Evolutionary conservation across 2,113 vertebrate species (phyloP).

Genomic region (Connochaetes taurinus): DNA sequence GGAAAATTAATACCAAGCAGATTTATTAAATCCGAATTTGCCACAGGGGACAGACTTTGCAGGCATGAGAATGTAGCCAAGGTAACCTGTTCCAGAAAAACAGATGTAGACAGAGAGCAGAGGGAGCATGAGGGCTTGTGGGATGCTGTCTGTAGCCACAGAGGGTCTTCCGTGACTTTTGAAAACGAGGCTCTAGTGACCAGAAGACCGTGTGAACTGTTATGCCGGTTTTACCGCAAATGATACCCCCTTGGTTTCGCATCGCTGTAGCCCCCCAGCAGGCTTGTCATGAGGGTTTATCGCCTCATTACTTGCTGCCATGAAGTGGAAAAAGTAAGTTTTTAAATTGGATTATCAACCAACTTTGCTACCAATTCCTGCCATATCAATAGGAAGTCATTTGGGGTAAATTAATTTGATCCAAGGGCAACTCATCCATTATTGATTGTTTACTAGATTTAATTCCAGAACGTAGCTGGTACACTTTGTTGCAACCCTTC

Average conservation of each 20-base stretch:
- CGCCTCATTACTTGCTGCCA: background rate
- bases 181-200: background rate
- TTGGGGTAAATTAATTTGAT: slow-evolving; percentile 42
- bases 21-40: slow-evolving; percentile 37
- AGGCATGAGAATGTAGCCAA: slow-evolving; percentile 26
- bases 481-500: background rate
- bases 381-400: slow-evolving; percentile 34
- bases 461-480: background rate
- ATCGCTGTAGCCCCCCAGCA: background rate
- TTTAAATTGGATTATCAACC: slow-evolving; percentile 41
- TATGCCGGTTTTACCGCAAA: background rate
- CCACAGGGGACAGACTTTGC: slow-evolving; percentile 11
- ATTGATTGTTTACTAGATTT: slow-evolving; percentile 32
- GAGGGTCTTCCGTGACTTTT: background rate
- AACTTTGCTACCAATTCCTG: background rate
- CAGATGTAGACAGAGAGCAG: background rate
- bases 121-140: background rate
- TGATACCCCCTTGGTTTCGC: background rate
- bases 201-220: background rate
- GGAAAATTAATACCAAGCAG: slow-evolving; percentile 37
- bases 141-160: background rate
- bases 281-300: background rate
- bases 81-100: slow-evolving; percentile 33
- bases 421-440: background rate
- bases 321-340: background rate